Conservation (phyloP, 30 jellyfish, hydroid and myxozoan species). For the Pelagia noctiluca region DNA sequence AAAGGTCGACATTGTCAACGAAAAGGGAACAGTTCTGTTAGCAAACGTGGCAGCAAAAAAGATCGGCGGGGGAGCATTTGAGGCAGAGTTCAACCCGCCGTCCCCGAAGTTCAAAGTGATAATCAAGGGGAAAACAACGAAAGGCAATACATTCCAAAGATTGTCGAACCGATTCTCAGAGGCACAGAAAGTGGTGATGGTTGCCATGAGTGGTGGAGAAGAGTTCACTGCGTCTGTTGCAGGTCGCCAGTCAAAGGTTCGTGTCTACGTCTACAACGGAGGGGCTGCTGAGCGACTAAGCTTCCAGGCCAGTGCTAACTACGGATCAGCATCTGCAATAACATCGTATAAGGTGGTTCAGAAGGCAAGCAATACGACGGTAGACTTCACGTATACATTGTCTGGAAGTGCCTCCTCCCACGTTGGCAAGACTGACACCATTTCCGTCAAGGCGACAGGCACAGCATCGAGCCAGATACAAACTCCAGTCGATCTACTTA, state of each 20-base stretch:
- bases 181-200: constrained; percentile 33
- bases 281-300: constrained; percentile 10
- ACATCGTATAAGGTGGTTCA: not conserved
- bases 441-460: not conserved
- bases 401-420: not conserved
- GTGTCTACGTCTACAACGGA: constrained; percentile 34
- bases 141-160: constrained; percentile 16
- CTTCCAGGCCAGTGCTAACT: not conserved
- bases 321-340: not conserved
- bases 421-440: constrained; percentile 2
- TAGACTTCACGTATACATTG: not conserved
- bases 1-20: constrained; percentile 6
- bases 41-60: constrained; percentile 1
- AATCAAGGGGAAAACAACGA: constrained; percentile 31
- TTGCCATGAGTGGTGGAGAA: constrained; percentile 42
- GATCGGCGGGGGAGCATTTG: constrained; percentile 48
- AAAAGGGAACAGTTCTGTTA: not conserved
- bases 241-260: constrained; percentile 9
- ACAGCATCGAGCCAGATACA: too few relatives aligned
- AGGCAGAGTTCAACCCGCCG: constrained; percentile 29
- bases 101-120: constrained; percentile 15
- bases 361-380: not conserved
- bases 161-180: constrained; percentile 33
- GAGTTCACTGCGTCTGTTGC: constrained; percentile 56
- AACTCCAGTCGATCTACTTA: too few relatives aligned